These are phyloP conservation scores for Macrotis lagotis DNA, from an alignment of 2,113 vertebrate genomes.

Conservation along the genomic window DNA sequence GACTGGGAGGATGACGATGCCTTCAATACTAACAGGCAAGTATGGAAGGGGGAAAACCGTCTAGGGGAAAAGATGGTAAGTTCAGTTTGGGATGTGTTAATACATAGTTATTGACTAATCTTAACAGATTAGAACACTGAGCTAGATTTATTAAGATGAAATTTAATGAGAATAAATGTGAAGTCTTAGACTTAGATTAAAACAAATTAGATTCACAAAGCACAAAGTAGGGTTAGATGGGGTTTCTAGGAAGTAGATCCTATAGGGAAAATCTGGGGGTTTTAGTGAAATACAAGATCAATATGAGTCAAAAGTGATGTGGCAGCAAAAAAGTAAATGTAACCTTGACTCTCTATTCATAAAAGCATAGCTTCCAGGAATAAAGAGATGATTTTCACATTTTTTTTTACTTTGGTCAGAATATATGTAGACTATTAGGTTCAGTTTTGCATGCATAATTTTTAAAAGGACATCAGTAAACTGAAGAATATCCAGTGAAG, in stretches of 20 bases:
- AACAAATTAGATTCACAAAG: not conserved
- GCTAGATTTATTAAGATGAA: not conserved
- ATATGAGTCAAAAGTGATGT: not conserved
- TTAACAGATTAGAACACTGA: not conserved
- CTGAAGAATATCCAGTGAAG: not conserved
- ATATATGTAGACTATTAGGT: not conserved
- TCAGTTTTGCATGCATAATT: not conserved
- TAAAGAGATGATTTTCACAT: not conserved
- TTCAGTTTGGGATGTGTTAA: not conserved
- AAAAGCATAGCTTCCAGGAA: no score
- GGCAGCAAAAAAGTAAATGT: not conserved
- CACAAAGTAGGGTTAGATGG: not conserved
- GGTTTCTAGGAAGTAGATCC: not conserved
- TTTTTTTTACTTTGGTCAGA: slow-evolving; percentile 1
- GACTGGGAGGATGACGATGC: not conserved
- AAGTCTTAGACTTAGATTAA: not conserved
- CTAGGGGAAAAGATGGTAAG: not conserved
- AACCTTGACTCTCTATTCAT: not conserved
- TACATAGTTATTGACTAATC: not conserved
- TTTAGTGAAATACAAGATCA: not conserved
- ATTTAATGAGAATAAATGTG: not conserved
- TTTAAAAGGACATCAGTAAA: not conserved
- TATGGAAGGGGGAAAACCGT: not conserved
- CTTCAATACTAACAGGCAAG: not conserved
- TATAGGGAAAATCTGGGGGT: not conserved